phyloP scores from a whole-genome alignment of 2,113 vertebrate genomes.

The Crotalus helleri region DNA sequence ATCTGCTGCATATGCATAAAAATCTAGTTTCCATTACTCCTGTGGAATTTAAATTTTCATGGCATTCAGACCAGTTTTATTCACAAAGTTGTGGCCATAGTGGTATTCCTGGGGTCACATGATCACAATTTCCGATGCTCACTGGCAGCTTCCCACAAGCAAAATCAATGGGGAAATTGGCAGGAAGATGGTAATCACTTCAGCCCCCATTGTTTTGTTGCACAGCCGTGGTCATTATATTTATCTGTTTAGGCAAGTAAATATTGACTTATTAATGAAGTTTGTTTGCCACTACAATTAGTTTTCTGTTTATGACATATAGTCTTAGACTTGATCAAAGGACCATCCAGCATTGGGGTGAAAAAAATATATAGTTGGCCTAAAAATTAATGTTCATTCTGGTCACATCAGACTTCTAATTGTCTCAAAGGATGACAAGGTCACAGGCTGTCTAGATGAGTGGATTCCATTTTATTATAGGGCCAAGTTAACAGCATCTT shows the following conservation, averaged over 20 bases:
- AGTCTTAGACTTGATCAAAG: not conserved
- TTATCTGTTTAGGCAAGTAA: not conserved
- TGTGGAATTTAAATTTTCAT: not conserved
- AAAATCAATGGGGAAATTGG: not conserved
- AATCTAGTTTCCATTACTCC: not conserved
- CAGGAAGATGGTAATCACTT: not conserved
- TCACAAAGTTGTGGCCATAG: not conserved
- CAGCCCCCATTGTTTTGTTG: not conserved
- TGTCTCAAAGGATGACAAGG: not conserved
- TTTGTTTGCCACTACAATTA: not conserved
- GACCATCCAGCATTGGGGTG: not conserved
- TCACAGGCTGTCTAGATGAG: not conserved
- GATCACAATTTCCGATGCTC: not conserved
- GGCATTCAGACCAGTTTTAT: not conserved
- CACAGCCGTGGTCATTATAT: not conserved
- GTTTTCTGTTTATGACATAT: not conserved
- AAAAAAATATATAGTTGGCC: not conserved
- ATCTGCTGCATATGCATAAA: not conserved
- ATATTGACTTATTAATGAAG: not conserved
- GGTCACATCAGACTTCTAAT: not conserved
- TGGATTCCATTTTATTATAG: not conserved
- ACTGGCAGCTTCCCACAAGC: not conserved
- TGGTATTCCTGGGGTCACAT: not conserved
- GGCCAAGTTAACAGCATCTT: not conserved
- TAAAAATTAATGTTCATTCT: not conserved